phyloP scores from a whole-genome alignment of 2,113 vertebrate species.

The Nasalis larvatus region DNA sequence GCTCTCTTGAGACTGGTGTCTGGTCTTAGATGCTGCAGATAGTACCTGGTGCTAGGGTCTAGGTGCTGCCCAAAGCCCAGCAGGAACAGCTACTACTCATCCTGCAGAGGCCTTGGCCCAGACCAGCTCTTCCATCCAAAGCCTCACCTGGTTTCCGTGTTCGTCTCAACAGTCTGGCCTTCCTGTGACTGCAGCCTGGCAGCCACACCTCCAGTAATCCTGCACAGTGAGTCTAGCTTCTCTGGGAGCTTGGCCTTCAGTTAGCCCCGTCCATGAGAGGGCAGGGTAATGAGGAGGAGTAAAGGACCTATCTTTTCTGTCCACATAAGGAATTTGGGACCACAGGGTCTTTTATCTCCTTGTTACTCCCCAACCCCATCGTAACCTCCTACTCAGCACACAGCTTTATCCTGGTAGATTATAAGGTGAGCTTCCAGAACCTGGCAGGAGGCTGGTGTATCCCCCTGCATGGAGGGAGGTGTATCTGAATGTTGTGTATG shows the following conservation, averaged over 20 bases:
- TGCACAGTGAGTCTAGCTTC: background rate
- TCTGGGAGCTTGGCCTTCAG: background rate
- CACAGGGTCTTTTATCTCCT: background rate
- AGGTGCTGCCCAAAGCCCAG: background rate
- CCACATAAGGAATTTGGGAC: background rate
- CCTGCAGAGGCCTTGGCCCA: background rate
- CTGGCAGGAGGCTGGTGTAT: background rate
- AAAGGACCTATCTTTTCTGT: background rate
- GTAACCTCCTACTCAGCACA: fast-evolving
- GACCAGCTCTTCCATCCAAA: background rate
- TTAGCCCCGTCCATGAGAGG: background rate
- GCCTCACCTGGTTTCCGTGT: background rate
- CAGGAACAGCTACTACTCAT: background rate
- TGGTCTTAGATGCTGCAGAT: background rate
- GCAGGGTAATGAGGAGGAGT: background rate
- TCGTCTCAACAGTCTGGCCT: background rate
- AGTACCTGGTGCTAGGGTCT: background rate
- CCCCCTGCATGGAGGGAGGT: background rate
- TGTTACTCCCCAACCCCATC: background rate
- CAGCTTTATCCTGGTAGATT: background rate
- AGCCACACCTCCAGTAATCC: background rate
- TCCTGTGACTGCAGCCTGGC: background rate
- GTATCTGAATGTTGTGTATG: background rate
- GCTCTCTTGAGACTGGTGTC: background rate
- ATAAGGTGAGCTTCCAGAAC: background rate